Conservation (phyloP, 1,140 invertebrate genomes). For the Bombus polaris region DNA sequence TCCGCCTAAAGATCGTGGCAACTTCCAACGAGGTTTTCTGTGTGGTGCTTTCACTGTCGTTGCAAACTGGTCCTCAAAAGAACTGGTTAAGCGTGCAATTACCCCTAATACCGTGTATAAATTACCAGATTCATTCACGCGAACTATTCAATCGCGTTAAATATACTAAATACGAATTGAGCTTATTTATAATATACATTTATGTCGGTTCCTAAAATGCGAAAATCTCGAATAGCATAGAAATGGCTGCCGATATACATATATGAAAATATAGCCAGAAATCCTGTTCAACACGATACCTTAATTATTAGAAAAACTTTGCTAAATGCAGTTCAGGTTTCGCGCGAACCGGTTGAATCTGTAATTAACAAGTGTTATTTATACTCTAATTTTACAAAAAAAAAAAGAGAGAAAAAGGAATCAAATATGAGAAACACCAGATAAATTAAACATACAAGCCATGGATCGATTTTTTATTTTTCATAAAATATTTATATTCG, state of each 20-base stretch:
- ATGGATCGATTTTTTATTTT: neutral
- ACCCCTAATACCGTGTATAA: neutral
- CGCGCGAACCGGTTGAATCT: neutral
- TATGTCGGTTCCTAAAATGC: no score
- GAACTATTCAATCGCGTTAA: neutral
- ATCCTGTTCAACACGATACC: neutral
- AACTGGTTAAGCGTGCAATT: neutral
- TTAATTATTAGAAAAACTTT: neutral
- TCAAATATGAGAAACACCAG: no score
- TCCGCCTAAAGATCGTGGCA: neutral
- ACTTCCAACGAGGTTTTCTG: neutral
- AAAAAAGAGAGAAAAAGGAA: no score
- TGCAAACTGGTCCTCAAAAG: constrained; percentile 9
- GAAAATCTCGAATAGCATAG: no score
- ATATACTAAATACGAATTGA: neutral
- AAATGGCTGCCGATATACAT: no score
- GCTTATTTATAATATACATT: no score
- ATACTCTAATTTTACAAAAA: neutral
- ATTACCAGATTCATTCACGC: constrained; percentile 10
- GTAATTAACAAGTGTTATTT: neutral
- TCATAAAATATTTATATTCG: neutral
- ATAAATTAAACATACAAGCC: no score
- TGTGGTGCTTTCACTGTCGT: neutral
- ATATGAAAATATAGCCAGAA: neutral
- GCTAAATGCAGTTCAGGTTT: neutral